Evolutionary conservation across 2,797 vertebrate species (phyloP), one percentile per base, ranked within the genome.

Genomic region (Glossophaga mutica): DNA sequence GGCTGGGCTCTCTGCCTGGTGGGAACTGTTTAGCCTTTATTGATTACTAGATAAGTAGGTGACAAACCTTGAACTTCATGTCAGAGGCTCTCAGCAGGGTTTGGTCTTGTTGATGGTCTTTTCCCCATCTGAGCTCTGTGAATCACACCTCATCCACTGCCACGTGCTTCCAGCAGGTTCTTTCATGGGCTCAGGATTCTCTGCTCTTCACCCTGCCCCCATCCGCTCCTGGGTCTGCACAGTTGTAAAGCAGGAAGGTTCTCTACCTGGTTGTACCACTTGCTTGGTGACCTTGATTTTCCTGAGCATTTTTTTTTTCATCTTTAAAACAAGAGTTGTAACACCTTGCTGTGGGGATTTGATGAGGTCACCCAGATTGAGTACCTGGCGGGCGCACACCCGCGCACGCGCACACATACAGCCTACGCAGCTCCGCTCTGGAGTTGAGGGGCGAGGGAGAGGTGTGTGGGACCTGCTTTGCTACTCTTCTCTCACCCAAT

Each of bases 1-100:
- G 84, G 82, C 95, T 48, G 96, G 89, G 90, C 82, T 98, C 96
- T 97, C 77, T 93, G 97, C 94, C 94, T 97, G 96, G 98, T 99
- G 98, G 98, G 98, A 98, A 98, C 98, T 97, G 97, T 98, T 98
- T 97, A 98, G 97, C 97, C 97, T 97, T 97, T 98, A 99, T 99
- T 91, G 98, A 98, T 99, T 74, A 93, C 87, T 97, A 98, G 98
- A 98, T 98, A 98, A 98, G 97, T 96, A 97, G 57, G 96, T 82
- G 86, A 95, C 97, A 98, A 98, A 94, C 98, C 98, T 98, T 98
- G 98, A 98, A 98, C 98, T 98, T 98, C 98, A 94, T 90, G 97
- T 96, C 96, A 97, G 98, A 98, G 97, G 97, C 97, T 48, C 74
- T 92, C 34, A 18, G 89, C 34, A 39, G 73, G 46, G 11, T 84